Percentiles rank a stretch among this genome's conserved stretches.
Evolutionary conservation across 2,113 vertebrate genomes (phyloP).

Genomic region (Percopsis transmontana): DNA sequence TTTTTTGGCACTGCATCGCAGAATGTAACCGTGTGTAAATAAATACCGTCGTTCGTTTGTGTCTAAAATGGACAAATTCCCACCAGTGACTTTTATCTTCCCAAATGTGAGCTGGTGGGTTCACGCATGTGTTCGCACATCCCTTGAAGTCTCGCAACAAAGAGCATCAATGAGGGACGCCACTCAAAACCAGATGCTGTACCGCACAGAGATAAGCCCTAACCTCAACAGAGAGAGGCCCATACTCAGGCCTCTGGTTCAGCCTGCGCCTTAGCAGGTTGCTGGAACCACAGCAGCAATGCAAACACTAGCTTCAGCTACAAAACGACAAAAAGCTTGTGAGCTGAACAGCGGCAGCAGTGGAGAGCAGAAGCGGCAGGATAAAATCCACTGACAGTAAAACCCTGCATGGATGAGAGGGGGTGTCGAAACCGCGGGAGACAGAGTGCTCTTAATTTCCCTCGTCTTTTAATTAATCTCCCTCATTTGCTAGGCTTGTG

Average conservation of each 20-base stretch:
- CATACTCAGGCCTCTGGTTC: neutral
- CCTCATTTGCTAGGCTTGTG: slow-evolving; percentile 50
- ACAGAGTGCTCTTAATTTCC: slow-evolving; percentile 59
- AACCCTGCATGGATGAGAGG: slow-evolving; percentile 10
- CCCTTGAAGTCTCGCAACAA: neutral
- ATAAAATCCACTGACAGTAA: too few species aligned
- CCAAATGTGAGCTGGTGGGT: neutral
- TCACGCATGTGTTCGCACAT: neutral
- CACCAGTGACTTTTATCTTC: neutral
- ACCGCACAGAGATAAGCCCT: slow-evolving; percentile 12
- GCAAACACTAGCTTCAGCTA: too few species aligned
- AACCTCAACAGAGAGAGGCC: slow-evolving; percentile 12
- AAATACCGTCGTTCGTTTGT: neutral
- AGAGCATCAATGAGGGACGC: neutral
- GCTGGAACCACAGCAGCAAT: slow-evolving; percentile 4
- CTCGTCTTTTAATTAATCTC: slow-evolving; percentile 60
- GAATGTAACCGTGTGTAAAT: too few species aligned
- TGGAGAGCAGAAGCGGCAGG: too few species aligned
- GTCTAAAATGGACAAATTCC: neutral
- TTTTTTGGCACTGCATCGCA: neutral
- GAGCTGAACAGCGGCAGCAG: too few species aligned
- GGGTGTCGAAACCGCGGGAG: slow-evolving; percentile 41
- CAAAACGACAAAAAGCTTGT: too few species aligned
- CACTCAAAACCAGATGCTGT: neutral
- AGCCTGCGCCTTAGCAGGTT: neutral